A percentile compares a stretch with the other conserved stretches of the same genome.
Conservation (phyloP, 2,113 vertebrate genomes). For the Coregonus clupeaformis region DNA sequence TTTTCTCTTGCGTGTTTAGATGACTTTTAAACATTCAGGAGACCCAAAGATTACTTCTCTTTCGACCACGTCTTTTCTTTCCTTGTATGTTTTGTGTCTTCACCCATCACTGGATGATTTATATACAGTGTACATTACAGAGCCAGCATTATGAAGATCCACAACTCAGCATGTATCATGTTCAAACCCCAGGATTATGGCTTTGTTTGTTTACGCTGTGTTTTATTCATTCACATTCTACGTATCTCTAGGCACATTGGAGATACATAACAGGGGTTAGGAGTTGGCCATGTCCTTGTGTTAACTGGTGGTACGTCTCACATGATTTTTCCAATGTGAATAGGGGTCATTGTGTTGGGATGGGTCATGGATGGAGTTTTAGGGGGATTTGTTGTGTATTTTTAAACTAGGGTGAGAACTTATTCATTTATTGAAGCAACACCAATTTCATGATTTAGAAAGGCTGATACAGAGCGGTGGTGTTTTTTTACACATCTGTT, state of each 20-base stretch:
- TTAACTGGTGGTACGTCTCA: conserved; percentile 49
- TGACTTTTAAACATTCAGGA: conserved; percentile 46
- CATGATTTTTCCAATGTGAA: conserved; percentile 67
- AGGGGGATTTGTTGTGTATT: conserved; percentile 43
- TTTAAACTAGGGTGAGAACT: conserved; percentile 29
- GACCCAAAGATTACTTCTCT: conserved; percentile 46
- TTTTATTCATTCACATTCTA: conserved; percentile 47
- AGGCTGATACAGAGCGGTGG: conserved; percentile 13
- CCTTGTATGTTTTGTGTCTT: conserved; percentile 44
- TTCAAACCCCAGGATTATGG: conserved; percentile 48
- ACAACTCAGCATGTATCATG: conserved; percentile 37
- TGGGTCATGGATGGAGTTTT: conserved; percentile 35
- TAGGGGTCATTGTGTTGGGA: conserved; percentile 63
- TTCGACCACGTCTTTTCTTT: conserved; percentile 40
- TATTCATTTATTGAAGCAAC: conserved; percentile 6
- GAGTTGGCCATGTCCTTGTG: conserved; percentile 55
- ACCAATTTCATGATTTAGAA: conserved; percentile 26
- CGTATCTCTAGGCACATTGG: conserved; percentile 44
- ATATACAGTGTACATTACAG: background rate
- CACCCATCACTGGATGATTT: background rate
- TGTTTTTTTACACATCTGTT: background rate
- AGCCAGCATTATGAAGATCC: conserved; percentile 40
- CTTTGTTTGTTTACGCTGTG: conserved; percentile 52
- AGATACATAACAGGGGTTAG: conserved; percentile 50
- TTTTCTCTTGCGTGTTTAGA: conserved; percentile 47